phyloP scores from a whole-genome alignment of 2,113 vertebrate genomes.

The Oreochromis spilurus region DNA sequence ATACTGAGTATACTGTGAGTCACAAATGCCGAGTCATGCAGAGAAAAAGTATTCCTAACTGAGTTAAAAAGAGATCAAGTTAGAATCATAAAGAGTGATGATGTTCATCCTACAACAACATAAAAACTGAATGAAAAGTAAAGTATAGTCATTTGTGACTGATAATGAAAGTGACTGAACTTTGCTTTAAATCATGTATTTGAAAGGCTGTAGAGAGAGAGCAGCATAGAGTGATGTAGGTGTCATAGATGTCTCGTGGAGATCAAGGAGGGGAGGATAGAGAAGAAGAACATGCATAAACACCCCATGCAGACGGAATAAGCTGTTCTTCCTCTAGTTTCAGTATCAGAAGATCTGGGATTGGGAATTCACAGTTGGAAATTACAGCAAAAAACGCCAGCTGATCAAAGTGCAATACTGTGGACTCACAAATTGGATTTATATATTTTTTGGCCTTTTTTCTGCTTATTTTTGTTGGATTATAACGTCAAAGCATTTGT shows the following conservation, averaged over 20 bases:
- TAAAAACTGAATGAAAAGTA: background rate
- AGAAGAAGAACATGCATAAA: background rate
- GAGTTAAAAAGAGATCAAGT: background rate
- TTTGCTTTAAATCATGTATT: background rate
- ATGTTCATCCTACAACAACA: background rate
- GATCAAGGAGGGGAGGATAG: background rate
- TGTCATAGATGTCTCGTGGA: background rate
- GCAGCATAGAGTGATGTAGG: background rate
- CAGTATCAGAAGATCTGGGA: background rate
- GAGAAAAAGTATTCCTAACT: background rate
- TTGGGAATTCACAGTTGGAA: background rate
- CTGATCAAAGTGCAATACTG: background rate
- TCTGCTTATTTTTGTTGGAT: background rate
- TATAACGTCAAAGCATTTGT: background rate
- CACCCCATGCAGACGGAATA: background rate
- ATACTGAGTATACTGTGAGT: background rate
- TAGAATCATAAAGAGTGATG: background rate
- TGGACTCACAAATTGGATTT: background rate
- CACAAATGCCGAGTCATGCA: background rate
- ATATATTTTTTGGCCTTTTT: background rate
- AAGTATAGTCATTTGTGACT: background rate
- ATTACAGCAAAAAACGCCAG: background rate
- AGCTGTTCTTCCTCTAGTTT: background rate
- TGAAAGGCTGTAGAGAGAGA: background rate
- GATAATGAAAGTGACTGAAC: background rate